Base-by-base conservation (phyloP, 2,888 invertebrate species). In the Eristalis pertinax region DNA sequence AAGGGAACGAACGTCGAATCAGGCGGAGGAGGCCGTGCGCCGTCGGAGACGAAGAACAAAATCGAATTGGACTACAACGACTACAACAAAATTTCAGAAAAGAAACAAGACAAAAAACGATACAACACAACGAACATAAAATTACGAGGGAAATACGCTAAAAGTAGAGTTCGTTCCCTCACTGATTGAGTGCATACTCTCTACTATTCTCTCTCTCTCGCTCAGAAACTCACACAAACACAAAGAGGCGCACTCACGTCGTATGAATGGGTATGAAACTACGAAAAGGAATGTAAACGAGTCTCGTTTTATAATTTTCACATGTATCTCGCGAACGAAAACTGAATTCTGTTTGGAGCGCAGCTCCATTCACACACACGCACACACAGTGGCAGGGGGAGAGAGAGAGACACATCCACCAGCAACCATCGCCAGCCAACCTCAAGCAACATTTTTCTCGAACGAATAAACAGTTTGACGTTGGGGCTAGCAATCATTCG, bases 401-500 rank as follows among this genome's bases (percentile, higher is more conserved):
- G n/a, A 15, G 43, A 50, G 50, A 19, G 43, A 43, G n/a, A 43
- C 8, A 32, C 32, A 32, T 8, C 8, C 19, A 43, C n/a, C 8
- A 8, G 8, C 50, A n/a, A 7, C n/a, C n/a, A 50, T 7, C 8
- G 43, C 43, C 43, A 43, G n/a, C 15, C 50, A 50, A 50, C 19
- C 50, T 50, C 50, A 50, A 50, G 50, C 50, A 50, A 78, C 74
- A 78, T 69, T 68, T 81, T 72, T n/a, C 70, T 72, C 84, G 83
- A 84, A 81, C 81, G 87, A 87, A 87, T 87, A 87, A 87, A 87
- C 87, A 87, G 87, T 84, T 84, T 84, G 87, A 80, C 76, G 87
- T 81, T 84, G 88, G 88, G 80, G 88, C 84, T 69, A 90, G 90
- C 90, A 91, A 91, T 93, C 92, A 92, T 92, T 92, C 93, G 92